Evolutionary conservation across 2,797 vertebrate genomes (phyloP).

Genomic region (Triplophysa bombifrons): DNA sequence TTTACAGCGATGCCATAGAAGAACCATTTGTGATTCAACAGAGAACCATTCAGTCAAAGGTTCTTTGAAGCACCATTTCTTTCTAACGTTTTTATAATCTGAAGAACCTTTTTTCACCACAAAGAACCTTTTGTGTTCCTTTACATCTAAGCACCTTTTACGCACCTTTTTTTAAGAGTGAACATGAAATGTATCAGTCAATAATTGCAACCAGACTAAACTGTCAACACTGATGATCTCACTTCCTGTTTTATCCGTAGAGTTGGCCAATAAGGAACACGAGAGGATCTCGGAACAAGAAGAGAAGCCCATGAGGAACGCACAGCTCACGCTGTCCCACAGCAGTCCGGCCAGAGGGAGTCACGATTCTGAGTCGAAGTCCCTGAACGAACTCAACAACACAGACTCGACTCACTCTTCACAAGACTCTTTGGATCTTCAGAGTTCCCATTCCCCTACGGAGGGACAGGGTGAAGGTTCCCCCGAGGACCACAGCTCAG

Average conservation of each 20-base stretch:
- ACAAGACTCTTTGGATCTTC: constrained; percentile 56
- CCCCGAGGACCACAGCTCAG: constrained; percentile 48
- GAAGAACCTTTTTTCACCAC: too few relatives aligned
- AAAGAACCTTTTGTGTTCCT: too few relatives aligned
- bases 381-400: constrained; percentile 59
- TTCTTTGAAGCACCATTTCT: too few relatives aligned
- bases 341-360: constrained; percentile 45
- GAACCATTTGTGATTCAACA: too few relatives aligned
- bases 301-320: constrained; percentile 45
- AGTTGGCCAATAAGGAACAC: constrained; percentile 73
- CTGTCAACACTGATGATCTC: neutral
- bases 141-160: too few relatives aligned
- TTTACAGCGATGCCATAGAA: too few relatives aligned
- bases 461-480: constrained; percentile 57
- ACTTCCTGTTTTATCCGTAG: constrained; percentile 55
- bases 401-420: constrained; percentile 60
- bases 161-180: too few relatives aligned
- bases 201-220: neutral
- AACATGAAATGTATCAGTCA: neutral
- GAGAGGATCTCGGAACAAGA: constrained; percentile 57
- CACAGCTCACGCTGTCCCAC: constrained; percentile 55
- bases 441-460: constrained; percentile 51
- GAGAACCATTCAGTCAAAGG: too few relatives aligned
- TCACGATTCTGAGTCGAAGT: constrained; percentile 53
- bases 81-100: too few relatives aligned